phyloP scores from a whole-genome alignment of 2,888 invertebrate genomes.

The Salticus scenicus region DNA sequence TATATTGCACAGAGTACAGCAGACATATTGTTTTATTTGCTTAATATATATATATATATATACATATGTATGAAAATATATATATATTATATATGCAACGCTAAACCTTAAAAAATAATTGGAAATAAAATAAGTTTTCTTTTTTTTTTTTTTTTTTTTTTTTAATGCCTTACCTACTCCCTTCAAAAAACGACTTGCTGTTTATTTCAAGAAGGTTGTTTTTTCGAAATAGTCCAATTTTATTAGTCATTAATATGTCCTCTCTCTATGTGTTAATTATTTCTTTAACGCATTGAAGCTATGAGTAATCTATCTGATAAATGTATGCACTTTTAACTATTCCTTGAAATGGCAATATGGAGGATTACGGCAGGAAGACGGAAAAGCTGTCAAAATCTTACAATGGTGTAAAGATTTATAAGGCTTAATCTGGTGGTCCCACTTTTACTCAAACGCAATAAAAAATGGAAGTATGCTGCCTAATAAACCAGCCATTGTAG shows the following conservation, averaged over 20 bases:
- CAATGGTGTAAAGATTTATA: slow-evolving; percentile 48
- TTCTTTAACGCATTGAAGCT: not conserved
- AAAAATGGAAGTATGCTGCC: slow-evolving; percentile 41
- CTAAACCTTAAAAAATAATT: too few relatives aligned
- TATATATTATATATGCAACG: too few relatives aligned
- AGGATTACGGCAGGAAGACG: not conserved
- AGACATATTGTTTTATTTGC: too few relatives aligned
- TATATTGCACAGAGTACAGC: too few relatives aligned
- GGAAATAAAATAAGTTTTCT: too few relatives aligned
- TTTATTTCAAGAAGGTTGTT: not conserved
- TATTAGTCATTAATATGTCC: slow-evolving; percentile 19
- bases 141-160: too few relatives aligned
- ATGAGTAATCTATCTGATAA: not conserved
- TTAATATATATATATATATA: too few relatives aligned
- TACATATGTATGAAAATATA: too few relatives aligned
- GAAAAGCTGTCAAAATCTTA: not conserved
- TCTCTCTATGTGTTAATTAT: not conserved
- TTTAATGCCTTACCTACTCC: too few relatives aligned
- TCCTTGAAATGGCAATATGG: slow-evolving; percentile 14
- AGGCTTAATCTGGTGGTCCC: slow-evolving; percentile 57
- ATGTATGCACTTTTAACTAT: not conserved
- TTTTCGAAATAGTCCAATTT: not conserved
- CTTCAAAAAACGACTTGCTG: too few relatives aligned
- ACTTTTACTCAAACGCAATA: slow-evolving; percentile 13
- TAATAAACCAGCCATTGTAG: slow-evolving; percentile 61